Evolutionary conservation across 1,140 invertebrate species (phyloP).

Genomic region (Neodiprion pinetum): DNA sequence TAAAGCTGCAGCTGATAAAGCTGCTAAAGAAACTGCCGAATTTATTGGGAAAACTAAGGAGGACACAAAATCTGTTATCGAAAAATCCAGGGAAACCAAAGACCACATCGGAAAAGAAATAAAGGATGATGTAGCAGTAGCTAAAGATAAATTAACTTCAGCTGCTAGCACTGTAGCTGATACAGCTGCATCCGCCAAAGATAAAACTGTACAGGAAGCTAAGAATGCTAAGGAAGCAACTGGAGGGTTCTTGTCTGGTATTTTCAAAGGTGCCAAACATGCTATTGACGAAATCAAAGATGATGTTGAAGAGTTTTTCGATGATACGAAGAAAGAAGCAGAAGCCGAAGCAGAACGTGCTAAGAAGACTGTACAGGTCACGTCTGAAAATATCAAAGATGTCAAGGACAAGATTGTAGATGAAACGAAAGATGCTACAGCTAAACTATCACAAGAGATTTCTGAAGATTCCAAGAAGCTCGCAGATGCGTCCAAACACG

Average conservation of each 20-base stretch:
- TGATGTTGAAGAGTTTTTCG: slow-evolving; percentile 19
- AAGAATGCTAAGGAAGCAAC: slow-evolving; percentile 17
- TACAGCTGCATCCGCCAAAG: slow-evolving; percentile 8
- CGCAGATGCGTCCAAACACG: slow-evolving; percentile 28
- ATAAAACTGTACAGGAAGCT: slow-evolving; percentile 14
- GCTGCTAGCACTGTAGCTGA: slow-evolving; percentile 10
- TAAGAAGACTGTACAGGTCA: slow-evolving; percentile 9
- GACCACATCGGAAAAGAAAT: slow-evolving; percentile 22
- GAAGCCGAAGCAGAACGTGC: slow-evolving; percentile 24
- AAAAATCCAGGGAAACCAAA: slow-evolving; percentile 22
- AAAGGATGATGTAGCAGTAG: background rate
- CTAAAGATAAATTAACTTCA: slow-evolving; percentile 20
- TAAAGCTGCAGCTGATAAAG: slow-evolving; percentile 15
- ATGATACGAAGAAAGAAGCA: slow-evolving; percentile 21
- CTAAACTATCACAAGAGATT: slow-evolving; percentile 25
- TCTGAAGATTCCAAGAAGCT: slow-evolving; percentile 22
- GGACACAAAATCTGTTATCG: background rate
- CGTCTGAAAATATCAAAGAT: slow-evolving; percentile 8
- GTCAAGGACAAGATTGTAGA: slow-evolving; percentile 15
- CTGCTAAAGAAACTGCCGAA: background rate
- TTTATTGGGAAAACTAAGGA: background rate
- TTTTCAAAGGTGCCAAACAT: slow-evolving; percentile 16
- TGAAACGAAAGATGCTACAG: background rate
- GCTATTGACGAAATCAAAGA: slow-evolving; percentile 11
- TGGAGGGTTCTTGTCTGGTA: slow-evolving; percentile 17